Base-by-base conservation (phyloP, 2,797 vertebrate species). In the Agapornis canus region DNA sequence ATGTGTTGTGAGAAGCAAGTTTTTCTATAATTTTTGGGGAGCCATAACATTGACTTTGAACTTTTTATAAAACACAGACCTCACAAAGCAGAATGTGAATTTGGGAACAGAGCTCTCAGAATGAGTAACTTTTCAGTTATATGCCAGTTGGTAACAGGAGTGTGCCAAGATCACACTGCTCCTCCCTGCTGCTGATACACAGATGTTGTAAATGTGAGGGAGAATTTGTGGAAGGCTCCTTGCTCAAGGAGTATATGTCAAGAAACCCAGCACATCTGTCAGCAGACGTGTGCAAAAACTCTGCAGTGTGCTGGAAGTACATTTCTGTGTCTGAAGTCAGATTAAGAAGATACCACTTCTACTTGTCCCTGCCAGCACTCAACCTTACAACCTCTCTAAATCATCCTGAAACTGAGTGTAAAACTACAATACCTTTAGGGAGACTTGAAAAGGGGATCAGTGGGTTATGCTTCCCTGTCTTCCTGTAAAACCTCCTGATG, bases 401-500 rank as follows among this genome's bases (percentile, higher is more conserved):
- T 42, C 37, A 70, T 21, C 22, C 52, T 73, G 64, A 73, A 87
- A 70, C 25, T 11, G 27, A 37, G 17, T 70, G 13, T 37, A 79
- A 85, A 7, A 23, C 37, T 26, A 70, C 31, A 82, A 7, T 3
- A 9, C 18, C 63, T 72, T 40, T 27, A 73, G 37, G 23, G 40
- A 72, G 12, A 77, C 20, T 4, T 51, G 56, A 60, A 21, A 32
- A 60, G 25, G 10, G 5, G 1, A 54, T 82, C 10, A 31, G 35
- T n/a, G 19, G 1, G 0, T 27, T 82, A 31, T 45, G 13, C 21
- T 69, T 72, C 31, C 13, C 16, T 0, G 0, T 5, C 1, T 27
- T 88, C 29, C 42, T 68, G 5, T 69, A 61, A 16, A 51, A 37
- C 22, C 13, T 89, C 15, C 11, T 6, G 65, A 29, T 56, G 22